These are phyloP conservation scores for Pangasius djambal DNA, from an alignment of 2,797 vertebrate species.

Conservation along the genomic window DNA sequence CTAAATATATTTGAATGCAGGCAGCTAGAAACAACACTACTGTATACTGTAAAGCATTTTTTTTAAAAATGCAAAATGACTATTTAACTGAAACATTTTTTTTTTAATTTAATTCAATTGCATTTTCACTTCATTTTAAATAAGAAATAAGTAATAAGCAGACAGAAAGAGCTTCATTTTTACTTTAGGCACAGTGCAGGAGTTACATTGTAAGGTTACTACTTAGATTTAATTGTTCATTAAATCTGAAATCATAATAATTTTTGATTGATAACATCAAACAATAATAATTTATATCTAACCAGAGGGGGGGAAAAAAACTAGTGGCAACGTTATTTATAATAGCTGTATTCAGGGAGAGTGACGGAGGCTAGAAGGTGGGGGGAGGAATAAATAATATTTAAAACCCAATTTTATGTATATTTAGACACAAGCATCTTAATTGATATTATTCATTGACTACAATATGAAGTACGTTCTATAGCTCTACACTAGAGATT, in stretches of 20 bases:
- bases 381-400: not conserved
- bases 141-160: not conserved
- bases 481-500: not conserved
- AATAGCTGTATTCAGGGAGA: not conserved
- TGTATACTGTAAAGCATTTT: not conserved
- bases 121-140: not conserved
- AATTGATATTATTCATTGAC: not conserved
- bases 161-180: not conserved
- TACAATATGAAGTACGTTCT: not conserved
- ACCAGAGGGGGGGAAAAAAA: not conserved
- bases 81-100: too few relatives aligned
- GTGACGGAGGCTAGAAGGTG: not conserved
- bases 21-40: not conserved
- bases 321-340: not conserved
- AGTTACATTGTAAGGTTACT: not conserved
- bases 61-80: not conserved
- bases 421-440: not conserved
- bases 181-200: not conserved
- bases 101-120: too few relatives aligned
- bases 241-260: not conserved
- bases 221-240: not conserved
- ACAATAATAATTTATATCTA: not conserved
- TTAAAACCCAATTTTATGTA: not conserved
- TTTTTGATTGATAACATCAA: not conserved
- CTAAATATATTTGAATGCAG: too few relatives aligned